phyloP scores from a whole-genome alignment of 2,113 vertebrate genomes.

The Xiphorhynchus elegans region DNA sequence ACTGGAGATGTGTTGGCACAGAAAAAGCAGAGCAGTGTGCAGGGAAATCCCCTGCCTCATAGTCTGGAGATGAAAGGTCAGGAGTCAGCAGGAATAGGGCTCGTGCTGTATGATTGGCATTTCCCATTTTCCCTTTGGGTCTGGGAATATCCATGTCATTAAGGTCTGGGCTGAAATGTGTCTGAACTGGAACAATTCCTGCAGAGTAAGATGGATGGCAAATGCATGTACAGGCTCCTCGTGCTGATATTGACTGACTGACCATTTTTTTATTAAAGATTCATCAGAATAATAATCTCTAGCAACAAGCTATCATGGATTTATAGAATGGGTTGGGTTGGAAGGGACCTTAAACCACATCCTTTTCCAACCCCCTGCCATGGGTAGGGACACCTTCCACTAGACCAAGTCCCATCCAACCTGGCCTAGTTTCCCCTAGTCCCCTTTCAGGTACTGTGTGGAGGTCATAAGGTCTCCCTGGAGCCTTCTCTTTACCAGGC shows the following conservation, averaged over 20 bases:
- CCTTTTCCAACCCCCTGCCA: neutral
- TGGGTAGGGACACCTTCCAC: neutral
- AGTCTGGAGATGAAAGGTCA: slow-evolving; percentile 2
- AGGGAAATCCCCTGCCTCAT: neutral
- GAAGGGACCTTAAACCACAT: accelerated
- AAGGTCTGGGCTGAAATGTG: neutral
- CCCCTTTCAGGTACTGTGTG: neutral
- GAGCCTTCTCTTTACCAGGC: neutral
- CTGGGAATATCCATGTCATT: neutral
- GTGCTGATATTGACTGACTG: neutral
- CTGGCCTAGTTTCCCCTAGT: neutral
- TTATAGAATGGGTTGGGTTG: neutral
- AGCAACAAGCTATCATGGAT: neutral
- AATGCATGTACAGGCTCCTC: neutral
- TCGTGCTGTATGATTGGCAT: accelerated
- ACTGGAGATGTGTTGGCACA: neutral
- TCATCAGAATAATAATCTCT: neutral
- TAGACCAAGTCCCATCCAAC: accelerated
- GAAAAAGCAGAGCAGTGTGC: neutral
- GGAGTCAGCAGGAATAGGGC: neutral
- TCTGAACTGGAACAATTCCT: neutral
- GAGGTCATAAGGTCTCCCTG: neutral
- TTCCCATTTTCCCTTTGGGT: neutral
- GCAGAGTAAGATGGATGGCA: neutral
- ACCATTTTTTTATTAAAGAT: neutral